A percentile compares a stretch with the other conserved stretches of the same genome.
Evolutionary conservation across 2,113 vertebrate genomes (phyloP).

Genomic region (Pao palembangensis): DNA sequence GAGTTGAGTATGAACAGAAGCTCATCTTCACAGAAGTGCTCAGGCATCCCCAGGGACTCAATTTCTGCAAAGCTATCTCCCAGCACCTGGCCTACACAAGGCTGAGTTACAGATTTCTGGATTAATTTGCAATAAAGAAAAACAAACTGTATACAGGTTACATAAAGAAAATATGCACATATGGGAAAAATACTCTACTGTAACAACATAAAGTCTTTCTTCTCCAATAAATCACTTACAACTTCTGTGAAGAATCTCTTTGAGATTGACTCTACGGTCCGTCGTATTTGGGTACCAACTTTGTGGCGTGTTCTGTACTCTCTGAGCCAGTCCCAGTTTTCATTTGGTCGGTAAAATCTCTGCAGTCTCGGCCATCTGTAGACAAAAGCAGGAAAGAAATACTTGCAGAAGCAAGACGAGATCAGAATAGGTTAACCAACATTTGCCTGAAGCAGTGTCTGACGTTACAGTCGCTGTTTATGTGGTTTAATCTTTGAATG

Average conservation of each 20-base stretch:
- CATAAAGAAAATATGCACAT: not conserved
- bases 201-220: too few species aligned
- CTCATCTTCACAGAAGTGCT: slow-evolving; percentile 96
- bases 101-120: slow-evolving; percentile 64
- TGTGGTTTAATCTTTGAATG: not conserved
- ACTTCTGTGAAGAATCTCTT: slow-evolving; percentile 95
- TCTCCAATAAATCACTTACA: slow-evolving; percentile 71
- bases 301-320: slow-evolving; percentile 89
- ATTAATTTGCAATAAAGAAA: slow-evolving; percentile 52
- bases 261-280: slow-evolving; percentile 89
- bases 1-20: slow-evolving; percentile 90
- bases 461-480: not conserved
- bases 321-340: slow-evolving; percentile 87
- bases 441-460: not conserved
- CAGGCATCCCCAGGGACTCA: slow-evolving; percentile 88
- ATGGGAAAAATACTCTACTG: too few species aligned
- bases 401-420: not conserved
- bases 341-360: slow-evolving; percentile 87
- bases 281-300: slow-evolving; percentile 86
- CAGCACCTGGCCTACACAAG: slow-evolving; percentile 84
- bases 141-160: not conserved
- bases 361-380: slow-evolving; percentile 91
- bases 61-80: slow-evolving; percentile 96
- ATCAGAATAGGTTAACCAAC: not conserved
- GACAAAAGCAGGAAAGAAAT: slow-evolving; percentile 7